These are phyloP conservation scores for Rallus crepitans DNA, from an alignment of 2,797 vertebrate species.

Conservation along the genomic window DNA sequence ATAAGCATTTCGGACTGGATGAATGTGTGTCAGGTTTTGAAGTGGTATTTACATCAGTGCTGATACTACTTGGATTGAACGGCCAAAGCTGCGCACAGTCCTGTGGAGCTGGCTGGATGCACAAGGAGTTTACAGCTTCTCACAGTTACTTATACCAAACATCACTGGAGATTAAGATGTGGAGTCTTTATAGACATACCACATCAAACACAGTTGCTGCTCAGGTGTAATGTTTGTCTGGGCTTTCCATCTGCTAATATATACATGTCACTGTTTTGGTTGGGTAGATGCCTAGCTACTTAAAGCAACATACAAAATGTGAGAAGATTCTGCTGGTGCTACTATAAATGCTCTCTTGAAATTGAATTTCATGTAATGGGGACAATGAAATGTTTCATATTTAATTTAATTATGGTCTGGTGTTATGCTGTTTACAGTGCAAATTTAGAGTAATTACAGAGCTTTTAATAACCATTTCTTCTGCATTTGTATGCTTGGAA, in stretches of 20 bases:
- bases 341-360: background rate
- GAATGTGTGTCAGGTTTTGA: background rate
- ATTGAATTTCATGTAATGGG: slow-evolving; percentile 1
- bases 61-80: background rate
- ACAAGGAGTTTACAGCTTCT: background rate
- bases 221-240: background rate
- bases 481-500: background rate
- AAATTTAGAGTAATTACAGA: slow-evolving; percentile 29
- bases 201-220: background rate
- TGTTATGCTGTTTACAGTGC: background rate
- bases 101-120: background rate
- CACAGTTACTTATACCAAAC: background rate
- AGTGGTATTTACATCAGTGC: background rate
- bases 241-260: background rate
- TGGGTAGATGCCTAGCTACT: background rate
- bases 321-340: background rate
- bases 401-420: slow-evolving; percentile 28
- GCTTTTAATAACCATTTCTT: background rate
- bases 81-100: background rate
- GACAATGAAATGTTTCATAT: background rate
- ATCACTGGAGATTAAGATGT: background rate
- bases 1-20: background rate
- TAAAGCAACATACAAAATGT: background rate
- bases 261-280: background rate
- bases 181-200: background rate